Base-by-base conservation (phyloP, 2,888 invertebrate species). In the Machimus rusticus region DNA sequence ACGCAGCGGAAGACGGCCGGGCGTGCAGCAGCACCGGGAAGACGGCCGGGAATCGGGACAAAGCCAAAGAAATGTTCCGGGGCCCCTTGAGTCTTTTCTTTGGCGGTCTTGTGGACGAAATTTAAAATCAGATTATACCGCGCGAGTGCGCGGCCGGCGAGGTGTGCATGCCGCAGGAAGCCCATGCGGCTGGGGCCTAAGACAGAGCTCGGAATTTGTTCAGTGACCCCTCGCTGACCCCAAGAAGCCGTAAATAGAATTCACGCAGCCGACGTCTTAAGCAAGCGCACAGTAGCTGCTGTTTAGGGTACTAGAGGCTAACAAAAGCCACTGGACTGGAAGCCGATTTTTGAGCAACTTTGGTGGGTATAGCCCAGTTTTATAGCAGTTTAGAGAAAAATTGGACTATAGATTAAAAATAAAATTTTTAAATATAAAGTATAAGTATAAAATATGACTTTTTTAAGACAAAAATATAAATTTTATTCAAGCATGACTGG, bases 221-320 rank as follows among this genome's bases (percentile, higher is more conserved):
- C 23, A 43, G 43, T 88, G 88, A 88, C 86, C 88, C 79, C 37
- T 16, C 34, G 82, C 46, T 88, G 88, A 88, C 88, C 88, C 86
- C 77, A 88, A 82, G 88, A 88, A 88, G 88, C 88, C 88, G 86
- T 88, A 88, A 88, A 88, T 88, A 88, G 88, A 88, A 88, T 86
- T 86, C 86, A 88, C 86, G 88, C 88, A 88, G 74, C 74, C 74
- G 74, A 74, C 85, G 39, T 46, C 46, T 85, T 74, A 74, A 23
- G 74, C 74, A 74, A 85, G 74, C 74, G 37, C 31, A 85, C 74
- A 43, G 74, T 74, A 74, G 74, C 43, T n/a, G 74, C 19, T n/a
- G 12, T 12, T 12, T 66, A 23, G 66, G 19, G 66, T 66, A 51
- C 66, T 66, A 23, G 23, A 19, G 23, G 66, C 51, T n/a, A 51